These are phyloP conservation scores for Venturia canescens DNA, from an alignment of 1,140 invertebrate genomes.

Conservation along the genomic window DNA sequence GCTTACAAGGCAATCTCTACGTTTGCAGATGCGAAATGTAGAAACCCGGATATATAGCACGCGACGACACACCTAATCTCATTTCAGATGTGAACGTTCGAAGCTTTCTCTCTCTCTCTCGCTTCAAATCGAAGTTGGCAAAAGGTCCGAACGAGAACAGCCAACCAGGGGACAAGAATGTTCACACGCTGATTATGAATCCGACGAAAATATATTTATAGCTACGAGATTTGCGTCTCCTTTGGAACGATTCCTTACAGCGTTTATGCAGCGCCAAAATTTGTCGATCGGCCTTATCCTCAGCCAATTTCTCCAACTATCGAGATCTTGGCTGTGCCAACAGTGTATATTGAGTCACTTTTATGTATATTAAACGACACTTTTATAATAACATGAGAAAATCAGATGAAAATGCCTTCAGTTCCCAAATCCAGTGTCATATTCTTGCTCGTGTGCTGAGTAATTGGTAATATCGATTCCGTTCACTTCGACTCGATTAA, in stretches of 20 bases:
- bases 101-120: slow-evolving; percentile 31
- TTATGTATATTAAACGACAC: not conserved
- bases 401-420: not conserved
- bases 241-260: slow-evolving; percentile 66
- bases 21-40: slow-evolving; percentile 60
- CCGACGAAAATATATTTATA: slow-evolving; percentile 43
- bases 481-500: too few relatives aligned
- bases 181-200: not conserved
- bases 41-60: slow-evolving; percentile 26
- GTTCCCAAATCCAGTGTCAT: not conserved
- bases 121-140: slow-evolving; percentile 69
- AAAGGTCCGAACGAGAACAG: slow-evolving; percentile 30
- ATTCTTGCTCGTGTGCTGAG: too few relatives aligned
- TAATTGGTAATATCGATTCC: too few relatives aligned
- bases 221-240: slow-evolving; percentile 43
- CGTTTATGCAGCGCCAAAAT: slow-evolving; percentile 69
- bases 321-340: slow-evolving; percentile 62
- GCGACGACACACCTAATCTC: slow-evolving; percentile 65
- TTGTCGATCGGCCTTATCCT: slow-evolving; percentile 34
- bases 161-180: slow-evolving; percentile 1
- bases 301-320: slow-evolving; percentile 50
- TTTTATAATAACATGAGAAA: not conserved
- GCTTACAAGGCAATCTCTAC: slow-evolving; percentile 70
- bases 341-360: slow-evolving; percentile 51
- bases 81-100: slow-evolving; percentile 66